Base-by-base conservation (phyloP, 1,140 invertebrate genomes). In the Drosophila azteca region DNA sequence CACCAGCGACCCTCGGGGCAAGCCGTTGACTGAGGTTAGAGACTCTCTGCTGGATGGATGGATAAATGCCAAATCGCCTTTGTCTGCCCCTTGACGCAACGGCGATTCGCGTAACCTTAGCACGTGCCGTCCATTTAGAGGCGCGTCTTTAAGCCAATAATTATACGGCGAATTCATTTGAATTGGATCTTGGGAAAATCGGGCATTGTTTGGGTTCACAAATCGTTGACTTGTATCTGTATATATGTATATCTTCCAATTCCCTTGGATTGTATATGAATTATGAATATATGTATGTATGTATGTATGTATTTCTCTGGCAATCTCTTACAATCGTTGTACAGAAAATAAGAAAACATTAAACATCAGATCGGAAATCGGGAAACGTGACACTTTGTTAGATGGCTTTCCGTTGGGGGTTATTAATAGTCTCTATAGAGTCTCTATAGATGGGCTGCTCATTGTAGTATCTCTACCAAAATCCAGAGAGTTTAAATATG, bases 1-100 rank as follows among this genome's bases (percentile, higher is more conserved):
- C 80, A 73, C 80, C 79, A 83, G 50, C 59, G 82, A 80, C 81
- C 82, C 82, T 84, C 80, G 77, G 75, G 79, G 61, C 39, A 51
- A 41, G 44, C 41, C 45, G 67, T 51, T 65, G 67, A 54, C 50
- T 61, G 39, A 43, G 59, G 49, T 55, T 52, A 44, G 55, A 48
- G 55, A 13, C 46, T 31, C 20, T 44, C 9, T 68, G 63, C 57
- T 77, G 59, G 64, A 77, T 77, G 59, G 64, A 77, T 85, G 87
- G n/a, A n/a, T n/a, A 66, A 74, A 70, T 55, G 61, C 70, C 60
- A 65, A 83, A 65, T 79, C 75, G 79, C 71, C 79, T 76, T 77
- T 78, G 73, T 58, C 58, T 78, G 73, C 53, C 58, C 53, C 55
- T 65, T 68, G 57, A 51, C 57, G 65, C 65, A 73, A 62, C 64